Conservation (phyloP, 2,888 invertebrate species). For the Eristalis tenax region DNA sequence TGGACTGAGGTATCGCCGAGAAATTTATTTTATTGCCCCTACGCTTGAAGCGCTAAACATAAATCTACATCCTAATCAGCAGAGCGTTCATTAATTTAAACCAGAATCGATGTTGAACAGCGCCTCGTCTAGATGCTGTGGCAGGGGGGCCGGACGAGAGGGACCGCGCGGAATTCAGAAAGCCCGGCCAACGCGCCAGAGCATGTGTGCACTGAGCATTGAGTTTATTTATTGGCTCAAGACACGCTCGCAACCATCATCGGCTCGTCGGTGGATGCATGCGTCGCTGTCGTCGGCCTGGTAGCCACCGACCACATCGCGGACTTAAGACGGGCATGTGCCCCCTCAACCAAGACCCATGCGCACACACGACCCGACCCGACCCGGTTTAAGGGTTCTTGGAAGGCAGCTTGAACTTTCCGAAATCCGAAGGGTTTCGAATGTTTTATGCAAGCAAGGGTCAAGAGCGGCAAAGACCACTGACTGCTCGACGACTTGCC, state of each 20-base stretch:
- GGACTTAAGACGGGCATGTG: not conserved
- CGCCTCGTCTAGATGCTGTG: conserved; percentile 7
- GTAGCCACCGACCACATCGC: not conserved
- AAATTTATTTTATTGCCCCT: conserved; percentile 56
- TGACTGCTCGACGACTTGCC: not conserved
- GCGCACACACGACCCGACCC: no score
- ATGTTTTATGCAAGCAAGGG: conserved; percentile 54
- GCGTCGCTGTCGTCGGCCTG: conserved; percentile 19
- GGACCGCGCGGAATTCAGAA: no score
- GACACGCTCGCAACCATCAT: conserved; percentile 53
- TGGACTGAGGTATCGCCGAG: conserved; percentile 11
- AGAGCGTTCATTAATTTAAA: conserved; percentile 69
- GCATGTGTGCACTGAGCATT: conserved; percentile 21
- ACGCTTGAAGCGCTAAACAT: conserved; percentile 39
- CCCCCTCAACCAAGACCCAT: conserved; percentile 1
- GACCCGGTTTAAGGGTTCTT: not conserved
- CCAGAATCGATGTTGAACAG: conserved; percentile 69
- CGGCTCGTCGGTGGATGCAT: not conserved
- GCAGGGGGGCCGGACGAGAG: not conserved
- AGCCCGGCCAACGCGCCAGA: not conserved
- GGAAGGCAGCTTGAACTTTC: not conserved
- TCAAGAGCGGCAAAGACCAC: conserved; percentile 42
- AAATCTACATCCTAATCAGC: conserved; percentile 65
- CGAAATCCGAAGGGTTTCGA: conserved; percentile 4
- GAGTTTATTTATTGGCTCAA: conserved; percentile 64